phyloP scores from a whole-genome alignment of 2,113 vertebrate species.

The Triplophysa dalaica region DNA sequence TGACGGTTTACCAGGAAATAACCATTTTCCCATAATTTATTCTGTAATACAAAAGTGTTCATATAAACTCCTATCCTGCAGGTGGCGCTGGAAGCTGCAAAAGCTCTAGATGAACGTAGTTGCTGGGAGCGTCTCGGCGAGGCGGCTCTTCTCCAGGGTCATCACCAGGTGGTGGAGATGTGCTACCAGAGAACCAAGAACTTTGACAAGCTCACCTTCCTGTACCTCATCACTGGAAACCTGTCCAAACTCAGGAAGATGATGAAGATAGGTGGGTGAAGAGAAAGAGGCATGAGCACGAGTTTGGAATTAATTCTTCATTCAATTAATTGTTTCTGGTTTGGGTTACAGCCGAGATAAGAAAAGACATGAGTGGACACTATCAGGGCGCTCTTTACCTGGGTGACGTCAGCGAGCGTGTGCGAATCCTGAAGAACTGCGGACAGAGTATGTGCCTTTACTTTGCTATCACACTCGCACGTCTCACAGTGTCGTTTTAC shows the following conservation, averaged over 20 bases:
- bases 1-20: background rate
- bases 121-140: slow-evolving; percentile 97
- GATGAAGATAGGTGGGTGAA: slow-evolving; percentile 93
- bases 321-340: slow-evolving; percentile 20
- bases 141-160: slow-evolving; percentile 90
- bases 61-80: slow-evolving; percentile 49
- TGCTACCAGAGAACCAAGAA: slow-evolving; percentile 99
- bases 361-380: slow-evolving; percentile 98
- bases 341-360: slow-evolving; percentile 85
- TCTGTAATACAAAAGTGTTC: too few relatives aligned
- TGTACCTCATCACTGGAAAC: slow-evolving; percentile 96
- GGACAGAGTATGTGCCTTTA: slow-evolving; percentile 85
- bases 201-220: slow-evolving; percentile 95
- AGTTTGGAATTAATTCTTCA: background rate
- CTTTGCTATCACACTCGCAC: background rate
- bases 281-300: background rate
- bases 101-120: slow-evolving; percentile 91
- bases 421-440: slow-evolving; percentile 94
- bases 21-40: background rate
- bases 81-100: slow-evolving; percentile 93
- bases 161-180: slow-evolving; percentile 99
- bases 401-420: slow-evolving; percentile 92
- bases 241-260: slow-evolving; percentile 96
- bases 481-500: background rate
- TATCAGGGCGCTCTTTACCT: slow-evolving; percentile 96